These are phyloP conservation scores for Rousettus leschenaultii DNA, from an alignment of 2,113 vertebrate species.

Conservation along the genomic window DNA sequence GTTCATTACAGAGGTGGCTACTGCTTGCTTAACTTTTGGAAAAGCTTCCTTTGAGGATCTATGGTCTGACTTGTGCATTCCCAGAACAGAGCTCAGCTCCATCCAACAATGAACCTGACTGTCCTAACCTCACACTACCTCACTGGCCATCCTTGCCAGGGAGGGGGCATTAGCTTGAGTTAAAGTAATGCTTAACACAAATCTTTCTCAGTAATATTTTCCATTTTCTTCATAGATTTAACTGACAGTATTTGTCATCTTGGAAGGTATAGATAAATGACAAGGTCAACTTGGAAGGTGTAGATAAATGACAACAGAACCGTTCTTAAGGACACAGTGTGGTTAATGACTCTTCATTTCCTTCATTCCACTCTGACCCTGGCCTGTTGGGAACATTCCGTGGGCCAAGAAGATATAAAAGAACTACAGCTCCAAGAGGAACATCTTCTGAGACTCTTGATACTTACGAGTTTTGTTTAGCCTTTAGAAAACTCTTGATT, in stretches of 20 bases:
- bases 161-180: not conserved
- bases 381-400: not conserved
- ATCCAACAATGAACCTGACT: not conserved
- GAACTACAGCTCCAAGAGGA: not conserved
- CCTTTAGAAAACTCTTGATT: not conserved
- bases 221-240: not conserved
- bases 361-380: conserved; percentile 10
- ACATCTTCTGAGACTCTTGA: not conserved
- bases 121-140: not conserved
- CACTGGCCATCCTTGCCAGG: not conserved
- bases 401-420: not conserved
- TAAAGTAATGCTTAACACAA: not conserved
- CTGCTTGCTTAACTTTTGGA: not conserved
- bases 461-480: not conserved
- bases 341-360: not conserved
- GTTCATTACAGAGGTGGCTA: not conserved
- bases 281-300: not conserved
- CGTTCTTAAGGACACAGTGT: not conserved
- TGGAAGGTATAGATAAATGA: not conserved
- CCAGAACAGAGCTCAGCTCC: not conserved
- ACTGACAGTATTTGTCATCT: not conserved
- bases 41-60: not conserved
- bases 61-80: not conserved
- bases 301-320: not conserved
- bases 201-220: not conserved